Base-by-base conservation (phyloP, 2,888 invertebrate genomes). In the Tyria jacobaeae region DNA sequence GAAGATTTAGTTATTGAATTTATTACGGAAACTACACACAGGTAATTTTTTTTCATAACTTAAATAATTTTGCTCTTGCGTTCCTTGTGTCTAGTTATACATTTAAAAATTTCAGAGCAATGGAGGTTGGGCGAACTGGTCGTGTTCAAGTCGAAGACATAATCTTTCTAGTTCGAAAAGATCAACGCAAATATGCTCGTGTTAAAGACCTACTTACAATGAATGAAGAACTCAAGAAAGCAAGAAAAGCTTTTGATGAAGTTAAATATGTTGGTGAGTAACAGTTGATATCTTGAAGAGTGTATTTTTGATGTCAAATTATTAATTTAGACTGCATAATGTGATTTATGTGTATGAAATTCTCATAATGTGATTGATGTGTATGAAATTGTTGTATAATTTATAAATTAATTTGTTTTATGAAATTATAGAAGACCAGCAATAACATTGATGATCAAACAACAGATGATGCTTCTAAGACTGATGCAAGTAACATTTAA, bases 161-260 rank as follows among this genome's bases (percentile, higher is more conserved):
- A 44, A 97, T 99, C 80, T 99, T 96, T 84, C 91, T 99, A 82
- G 99, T 99, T 0, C 95, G 99, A 47, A 99, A 99, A 93, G 99
- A 99, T 92, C 95, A 96, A 39, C 95, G 99, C 72, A 99, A 99
- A 89, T 99, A 98, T 94, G 99, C 99, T 2, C 95, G 99, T 79
- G 99, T 99, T 0, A 99, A 99, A 94, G 99, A 99, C 90, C 94
- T 99, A 39, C 93, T 99, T 0, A 98, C 98, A 49, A 99, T 99
- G 99, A 99, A 99, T 90, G 99, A 99, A 91, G 99, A 99, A 91
- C 94, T 99, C 54, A 99, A 99, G 92, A 98, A 99, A 91, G 99
- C 99, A 15, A 95, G 99, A 77, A 99, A 99, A 94, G 99, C 99
- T 68, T 99, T 99, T 93, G 99, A 99, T 94, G 99, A 99, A 95